These are phyloP conservation scores for Drosophila paucipuncta DNA, from an alignment of 2,888 invertebrate genomes.

Conservation along the genomic window DNA sequence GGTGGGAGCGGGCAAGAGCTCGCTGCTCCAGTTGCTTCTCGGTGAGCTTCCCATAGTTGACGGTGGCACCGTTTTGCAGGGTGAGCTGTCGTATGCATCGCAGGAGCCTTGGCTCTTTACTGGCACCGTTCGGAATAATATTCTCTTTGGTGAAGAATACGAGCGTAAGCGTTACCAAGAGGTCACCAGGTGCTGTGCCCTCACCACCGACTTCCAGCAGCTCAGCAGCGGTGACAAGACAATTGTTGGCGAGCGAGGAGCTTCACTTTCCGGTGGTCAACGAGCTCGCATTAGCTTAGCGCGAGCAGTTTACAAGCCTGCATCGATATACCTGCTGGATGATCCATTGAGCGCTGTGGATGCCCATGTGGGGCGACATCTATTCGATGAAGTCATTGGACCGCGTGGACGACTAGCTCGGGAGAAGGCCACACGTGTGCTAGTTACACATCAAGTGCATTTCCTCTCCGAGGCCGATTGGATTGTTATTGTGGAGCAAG, in stretches of 20 bases:
- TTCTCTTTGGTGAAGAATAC: constrained; percentile 90
- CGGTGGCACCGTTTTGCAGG: constrained; percentile 87
- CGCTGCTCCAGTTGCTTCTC: constrained; percentile 87
- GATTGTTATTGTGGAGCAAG: constrained; percentile 88
- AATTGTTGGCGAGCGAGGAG: constrained; percentile 90
- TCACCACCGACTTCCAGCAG: constrained; percentile 86
- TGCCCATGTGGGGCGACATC: constrained; percentile 90
- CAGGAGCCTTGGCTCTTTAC: constrained; percentile 90
- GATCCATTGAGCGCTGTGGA: constrained; percentile 94
- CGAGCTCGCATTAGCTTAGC: constrained; percentile 90
- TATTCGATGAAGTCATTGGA: constrained; percentile 91
- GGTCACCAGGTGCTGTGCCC: constrained; percentile 85
- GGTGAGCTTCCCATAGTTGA: constrained; percentile 87
- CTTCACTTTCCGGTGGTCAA: constrained; percentile 91
- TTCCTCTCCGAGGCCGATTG: constrained; percentile 88
- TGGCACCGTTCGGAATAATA: constrained; percentile 89
- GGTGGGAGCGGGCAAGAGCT: constrained; percentile 93
- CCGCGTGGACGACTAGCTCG: constrained; percentile 86
- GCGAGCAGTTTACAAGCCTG: constrained; percentile 90
- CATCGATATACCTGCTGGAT: constrained; percentile 91
- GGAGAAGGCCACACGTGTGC: constrained; percentile 88
- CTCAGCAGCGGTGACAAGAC: constrained; percentile 90
- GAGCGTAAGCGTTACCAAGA: constrained; percentile 88
- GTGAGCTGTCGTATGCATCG: constrained; percentile 87
- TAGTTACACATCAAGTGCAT: constrained; percentile 93